phyloP scores from a whole-genome alignment of 2,888 invertebrate genomes.

The Harmothoe impar region DNA sequence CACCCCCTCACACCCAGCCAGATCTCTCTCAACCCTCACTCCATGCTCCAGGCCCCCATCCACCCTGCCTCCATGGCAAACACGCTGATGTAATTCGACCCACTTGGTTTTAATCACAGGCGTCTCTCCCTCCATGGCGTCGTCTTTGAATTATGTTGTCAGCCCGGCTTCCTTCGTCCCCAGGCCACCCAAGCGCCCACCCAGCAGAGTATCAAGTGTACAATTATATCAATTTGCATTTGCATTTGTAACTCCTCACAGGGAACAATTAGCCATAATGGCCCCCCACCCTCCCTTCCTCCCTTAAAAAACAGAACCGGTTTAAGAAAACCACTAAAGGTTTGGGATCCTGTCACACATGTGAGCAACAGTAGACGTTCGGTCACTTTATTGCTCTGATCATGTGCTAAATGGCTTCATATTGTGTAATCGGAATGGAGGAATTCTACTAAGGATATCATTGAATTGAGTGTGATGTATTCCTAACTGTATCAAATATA shows the following conservation, averaged over 20 bases:
- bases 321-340: background rate
- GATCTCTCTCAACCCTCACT: background rate
- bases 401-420: too few relatives aligned
- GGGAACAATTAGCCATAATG: background rate
- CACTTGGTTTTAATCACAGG: constrained; percentile 4
- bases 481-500: too few relatives aligned
- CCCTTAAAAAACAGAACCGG: background rate
- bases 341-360: background rate
- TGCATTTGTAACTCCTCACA: background rate
- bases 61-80: background rate
- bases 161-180: background rate
- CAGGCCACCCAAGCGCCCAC: background rate
- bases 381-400: too few relatives aligned
- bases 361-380: background rate
- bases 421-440: too few relatives aligned
- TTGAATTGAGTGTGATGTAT: too few relatives aligned
- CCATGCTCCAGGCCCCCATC: background rate
- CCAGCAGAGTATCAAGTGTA: constrained; percentile 9
- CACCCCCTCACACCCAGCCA: background rate
- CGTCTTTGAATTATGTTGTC: constrained; percentile 35
- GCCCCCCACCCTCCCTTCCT: background rate
- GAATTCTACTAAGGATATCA: too few relatives aligned
- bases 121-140: background rate
- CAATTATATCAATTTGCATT: constrained; percentile 18
- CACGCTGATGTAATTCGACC: constrained; percentile 31